Base-by-base conservation (phyloP, 2,888 invertebrate genomes). In the Diaperis boleti region DNA sequence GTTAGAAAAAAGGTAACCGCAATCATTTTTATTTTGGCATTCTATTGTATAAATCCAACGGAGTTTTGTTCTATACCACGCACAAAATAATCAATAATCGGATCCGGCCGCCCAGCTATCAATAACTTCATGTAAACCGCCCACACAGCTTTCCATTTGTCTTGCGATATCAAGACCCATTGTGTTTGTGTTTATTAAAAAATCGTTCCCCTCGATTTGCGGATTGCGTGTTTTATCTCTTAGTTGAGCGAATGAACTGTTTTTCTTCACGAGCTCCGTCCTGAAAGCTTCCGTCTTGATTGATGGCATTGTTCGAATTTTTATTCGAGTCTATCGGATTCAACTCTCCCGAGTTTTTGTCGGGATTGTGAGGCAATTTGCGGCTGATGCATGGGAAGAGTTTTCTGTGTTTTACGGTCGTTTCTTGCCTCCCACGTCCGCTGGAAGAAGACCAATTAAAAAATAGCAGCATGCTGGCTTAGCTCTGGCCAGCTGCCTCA, bases 391-490 rank as follows among this genome's bases (percentile, higher is more conserved):
- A 26, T 26, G 3, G 3, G 6, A 26, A 6, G n/a, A 14, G 17
- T 42, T 18, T 42, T 42, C 41, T 17, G 41, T 18, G 41, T 52
- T 59, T 64, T 62, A 44, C 14, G 59, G 64, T 60, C 52, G 62
- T 61, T 49, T 47, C 61, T 60, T 72, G 72, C 72, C 74, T 74
- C 72, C 74, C 72, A 73, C 73, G 70, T 71, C 65, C 70, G 44
- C 67, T 68, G 64, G 71, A 68, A 65, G 70, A 69, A 78, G 76
- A 77, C 79, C 79, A 80, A 80, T 80, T 80, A 80, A 80, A 80
- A 80, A 79, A 79, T 79, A 77, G 79, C 78, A 78, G 76, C 78
- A 78, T 76, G 77, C 76, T 71, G 78, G 69, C 69, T 71, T 33
- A 66, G 69, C 67, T 74, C 72, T 72, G 75, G 70, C 71, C 74